Evolutionary conservation across 2,888 invertebrate species (phyloP).

Genomic region (Eurois occulta): DNA sequence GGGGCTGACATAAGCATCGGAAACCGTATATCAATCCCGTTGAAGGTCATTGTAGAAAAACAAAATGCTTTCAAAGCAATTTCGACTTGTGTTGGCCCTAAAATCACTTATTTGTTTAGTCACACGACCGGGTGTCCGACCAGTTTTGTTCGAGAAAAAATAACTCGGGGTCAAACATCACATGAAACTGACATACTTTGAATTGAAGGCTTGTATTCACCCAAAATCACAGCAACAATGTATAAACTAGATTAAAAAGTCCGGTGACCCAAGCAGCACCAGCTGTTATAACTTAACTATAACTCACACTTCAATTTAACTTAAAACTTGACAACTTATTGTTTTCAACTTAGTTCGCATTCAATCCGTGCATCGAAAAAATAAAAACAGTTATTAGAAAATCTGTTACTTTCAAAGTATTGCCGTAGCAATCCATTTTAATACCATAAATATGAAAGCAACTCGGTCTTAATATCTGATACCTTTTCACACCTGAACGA

Average conservation of each 20-base stretch:
- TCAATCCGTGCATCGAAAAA: constrained; percentile 12
- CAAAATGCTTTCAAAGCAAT: background rate
- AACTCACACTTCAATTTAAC: constrained; percentile 13
- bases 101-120: background rate
- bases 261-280: background rate
- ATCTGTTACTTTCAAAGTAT: constrained; percentile 3
- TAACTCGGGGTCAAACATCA: background rate
- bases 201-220: background rate
- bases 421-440: background rate
- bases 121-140: background rate
- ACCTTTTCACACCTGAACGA: background rate
- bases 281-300: constrained; percentile 11
- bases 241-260: constrained; percentile 2
- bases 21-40: background rate
- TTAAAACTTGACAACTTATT: constrained; percentile 36
- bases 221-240: background rate
- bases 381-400: constrained; percentile 6
- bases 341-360: constrained; percentile 20
- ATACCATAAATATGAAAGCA: background rate
- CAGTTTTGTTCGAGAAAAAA: background rate
- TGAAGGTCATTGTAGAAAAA: background rate
- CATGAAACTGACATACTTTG: background rate
- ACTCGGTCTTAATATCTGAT: too few relatives aligned
- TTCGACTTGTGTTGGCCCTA: background rate
- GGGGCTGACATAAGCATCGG: background rate